These are phyloP conservation scores for Entelurus aequoreus DNA, from an alignment of 2,113 vertebrate genomes.

Conservation along the genomic window DNA sequence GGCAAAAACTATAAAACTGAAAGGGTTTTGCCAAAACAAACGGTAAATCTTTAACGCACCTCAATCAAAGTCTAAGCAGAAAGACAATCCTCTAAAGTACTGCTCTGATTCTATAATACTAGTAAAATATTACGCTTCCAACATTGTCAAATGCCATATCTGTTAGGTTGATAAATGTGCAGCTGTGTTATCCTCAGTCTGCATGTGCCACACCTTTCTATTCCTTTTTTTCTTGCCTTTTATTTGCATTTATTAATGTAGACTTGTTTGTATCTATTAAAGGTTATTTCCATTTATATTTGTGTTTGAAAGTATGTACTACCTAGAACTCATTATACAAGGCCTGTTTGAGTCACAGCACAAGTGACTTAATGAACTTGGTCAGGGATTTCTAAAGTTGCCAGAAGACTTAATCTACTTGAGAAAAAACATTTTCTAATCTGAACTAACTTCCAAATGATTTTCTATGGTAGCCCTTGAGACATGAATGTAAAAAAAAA, in stretches of 20 bases:
- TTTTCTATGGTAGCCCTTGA: no score
- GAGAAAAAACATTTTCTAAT: no score
- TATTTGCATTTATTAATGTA: conserved; percentile 84
- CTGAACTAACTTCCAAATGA: no score
- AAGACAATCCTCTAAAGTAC: conserved; percentile 54
- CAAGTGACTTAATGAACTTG: no score
- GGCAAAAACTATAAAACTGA: background rate
- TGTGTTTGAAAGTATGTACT: background rate
- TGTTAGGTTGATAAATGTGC: conserved; percentile 46
- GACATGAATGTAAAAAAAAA: no score
- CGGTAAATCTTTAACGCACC: conserved; percentile 25
- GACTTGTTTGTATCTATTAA: conserved; percentile 87
- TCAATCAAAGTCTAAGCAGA: conserved; percentile 9
- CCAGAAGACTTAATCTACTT: no score
- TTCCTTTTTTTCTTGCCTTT: conserved; percentile 77
- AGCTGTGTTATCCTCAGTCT: conserved; percentile 39
- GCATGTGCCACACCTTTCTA: conserved; percentile 32
- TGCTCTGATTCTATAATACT: conserved; percentile 47
- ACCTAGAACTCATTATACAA: no score
- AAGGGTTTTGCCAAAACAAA: conserved; percentile 18
- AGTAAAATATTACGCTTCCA: conserved; percentile 38
- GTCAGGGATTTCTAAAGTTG: no score
- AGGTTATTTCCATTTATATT: conserved; percentile 79
- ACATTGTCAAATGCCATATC: conserved; percentile 46
- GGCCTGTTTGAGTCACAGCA: no score